Conservation (phyloP, 2,113 vertebrate species). For the Chiloscyllium plagiosum region DNA sequence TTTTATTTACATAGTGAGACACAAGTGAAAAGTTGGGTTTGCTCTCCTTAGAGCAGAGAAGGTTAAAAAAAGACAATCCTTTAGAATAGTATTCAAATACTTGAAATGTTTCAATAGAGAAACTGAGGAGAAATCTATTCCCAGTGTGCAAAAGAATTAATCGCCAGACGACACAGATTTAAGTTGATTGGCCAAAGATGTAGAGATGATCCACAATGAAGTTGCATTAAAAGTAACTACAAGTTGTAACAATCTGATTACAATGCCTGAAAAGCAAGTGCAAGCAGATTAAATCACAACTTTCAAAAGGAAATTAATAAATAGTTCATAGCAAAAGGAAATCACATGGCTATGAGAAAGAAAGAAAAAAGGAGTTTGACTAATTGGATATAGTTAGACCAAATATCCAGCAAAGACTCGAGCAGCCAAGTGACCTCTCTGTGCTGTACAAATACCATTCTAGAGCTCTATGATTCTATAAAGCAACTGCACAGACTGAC, state of each 20-base stretch:
- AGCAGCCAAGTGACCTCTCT: not conserved
- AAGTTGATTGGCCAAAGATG: no score
- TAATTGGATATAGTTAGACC: not conserved
- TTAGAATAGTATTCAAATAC: not conserved
- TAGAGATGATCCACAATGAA: no score
- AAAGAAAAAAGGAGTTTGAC: not conserved
- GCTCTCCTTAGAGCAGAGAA: not conserved
- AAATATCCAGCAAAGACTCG: not conserved
- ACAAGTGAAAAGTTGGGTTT: not conserved
- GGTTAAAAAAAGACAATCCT: not conserved
- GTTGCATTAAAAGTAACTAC: no score
- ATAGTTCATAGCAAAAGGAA: not conserved
- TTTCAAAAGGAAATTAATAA: not conserved
- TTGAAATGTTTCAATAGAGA: not conserved
- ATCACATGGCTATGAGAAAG: not conserved
- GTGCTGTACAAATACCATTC: not conserved
- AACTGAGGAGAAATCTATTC: not conserved
- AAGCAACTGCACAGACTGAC: not conserved
- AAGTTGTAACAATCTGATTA: no score
- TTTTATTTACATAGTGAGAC: not conserved
- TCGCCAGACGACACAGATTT: no score
- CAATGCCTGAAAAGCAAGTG: no score
- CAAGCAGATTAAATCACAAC: not conserved
- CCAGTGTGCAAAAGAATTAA: no score
- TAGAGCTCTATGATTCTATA: not conserved